Evolutionary conservation across 35 echinoderm and acorn worm species (phyloP).

Genomic region (Lytechinus pictus): DNA sequence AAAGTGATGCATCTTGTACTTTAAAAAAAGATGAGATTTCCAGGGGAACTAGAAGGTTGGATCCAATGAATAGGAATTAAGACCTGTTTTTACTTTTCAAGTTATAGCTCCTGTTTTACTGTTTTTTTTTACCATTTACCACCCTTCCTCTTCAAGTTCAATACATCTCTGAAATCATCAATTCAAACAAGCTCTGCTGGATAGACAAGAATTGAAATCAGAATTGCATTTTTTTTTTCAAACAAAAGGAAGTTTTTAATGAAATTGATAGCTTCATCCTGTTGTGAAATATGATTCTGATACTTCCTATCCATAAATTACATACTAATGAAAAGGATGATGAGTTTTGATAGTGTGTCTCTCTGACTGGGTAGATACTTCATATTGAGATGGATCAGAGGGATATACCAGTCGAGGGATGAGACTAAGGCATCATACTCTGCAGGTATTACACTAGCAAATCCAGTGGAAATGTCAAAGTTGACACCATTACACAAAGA

Average conservation of each 20-base stretch:
- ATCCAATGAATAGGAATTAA: no score
- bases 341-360: background rate
- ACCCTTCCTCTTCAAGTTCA: no score
- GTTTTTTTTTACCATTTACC: no score
- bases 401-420: background rate
- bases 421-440: background rate
- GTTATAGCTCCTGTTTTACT: no score
- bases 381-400: background rate
- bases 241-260: background rate
- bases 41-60: no score
- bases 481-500: background rate
- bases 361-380: background rate
- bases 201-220: background rate
- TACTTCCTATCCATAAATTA: background rate
- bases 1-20: no score
- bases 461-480: constrained; percentile 1
- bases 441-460: background rate
- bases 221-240: background rate
- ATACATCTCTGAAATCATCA: background rate
- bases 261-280: background rate
- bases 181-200: background rate
- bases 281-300: background rate
- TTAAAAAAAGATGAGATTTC: no score
- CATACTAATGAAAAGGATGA: background rate
- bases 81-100: no score